Percentiles rank a stretch among this genome's conserved stretches.
Conservation (phyloP, 2,888 invertebrate genomes). For the Lithophane socia region DNA sequence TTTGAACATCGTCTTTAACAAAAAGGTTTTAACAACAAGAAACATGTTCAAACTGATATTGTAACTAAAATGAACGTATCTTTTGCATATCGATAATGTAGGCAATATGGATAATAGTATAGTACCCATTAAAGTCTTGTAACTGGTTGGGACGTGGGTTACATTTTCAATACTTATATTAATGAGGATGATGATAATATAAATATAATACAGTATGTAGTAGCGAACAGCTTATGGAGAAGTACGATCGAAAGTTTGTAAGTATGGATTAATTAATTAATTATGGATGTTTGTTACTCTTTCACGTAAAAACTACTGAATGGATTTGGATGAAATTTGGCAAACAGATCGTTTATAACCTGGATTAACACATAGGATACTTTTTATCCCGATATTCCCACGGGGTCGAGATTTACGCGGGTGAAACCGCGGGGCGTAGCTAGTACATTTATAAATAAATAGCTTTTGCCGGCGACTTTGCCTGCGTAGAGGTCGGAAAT, state of each 20-base stretch:
- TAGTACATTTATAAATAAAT: not conserved
- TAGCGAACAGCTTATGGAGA: not conserved
- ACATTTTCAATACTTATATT: constrained; percentile 27
- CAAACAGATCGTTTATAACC: too few relatives aligned
- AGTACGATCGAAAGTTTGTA: not conserved
- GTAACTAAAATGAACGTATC: constrained; percentile 37
- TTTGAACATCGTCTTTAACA: constrained; percentile 10
- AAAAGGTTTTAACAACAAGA: constrained; percentile 15
- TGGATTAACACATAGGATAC: too few relatives aligned
- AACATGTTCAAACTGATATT: constrained; percentile 24
- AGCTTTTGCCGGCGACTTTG: not conserved
- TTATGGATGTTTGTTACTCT: too few relatives aligned
- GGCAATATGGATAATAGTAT: constrained; percentile 48
- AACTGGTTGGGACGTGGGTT: constrained; percentile 15
- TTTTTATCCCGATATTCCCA: too few relatives aligned
- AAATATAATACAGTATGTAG: not conserved
- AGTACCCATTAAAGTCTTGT: constrained; percentile 33
- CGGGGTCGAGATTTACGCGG: too few relatives aligned
- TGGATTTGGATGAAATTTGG: too few relatives aligned
- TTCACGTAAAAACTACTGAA: too few relatives aligned
- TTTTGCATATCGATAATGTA: constrained; percentile 44
- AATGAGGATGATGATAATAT: constrained; percentile 30
- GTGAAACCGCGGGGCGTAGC: too few relatives aligned
- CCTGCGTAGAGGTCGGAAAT: too few relatives aligned
- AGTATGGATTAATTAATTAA: too few relatives aligned